Conservation (phyloP, 2,888 invertebrate genomes). For the Drosophila robusta region DNA sequence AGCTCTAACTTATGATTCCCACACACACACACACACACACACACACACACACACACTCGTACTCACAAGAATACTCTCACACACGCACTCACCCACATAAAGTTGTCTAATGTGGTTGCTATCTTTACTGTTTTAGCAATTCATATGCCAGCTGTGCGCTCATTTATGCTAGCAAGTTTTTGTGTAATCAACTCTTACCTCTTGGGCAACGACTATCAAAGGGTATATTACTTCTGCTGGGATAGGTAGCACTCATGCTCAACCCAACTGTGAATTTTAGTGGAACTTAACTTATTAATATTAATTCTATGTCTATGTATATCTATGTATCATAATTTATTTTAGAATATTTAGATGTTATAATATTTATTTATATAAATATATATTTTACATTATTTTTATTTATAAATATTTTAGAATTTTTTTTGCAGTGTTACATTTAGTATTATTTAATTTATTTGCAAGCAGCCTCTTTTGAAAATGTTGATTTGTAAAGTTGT, state of each 20-base stretch:
- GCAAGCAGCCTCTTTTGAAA: no score
- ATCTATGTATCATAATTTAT: no score
- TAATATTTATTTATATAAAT: no score
- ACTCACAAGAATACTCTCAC: background rate
- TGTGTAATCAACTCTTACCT: conserved; percentile 57
- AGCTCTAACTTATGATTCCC: conserved; percentile 58
- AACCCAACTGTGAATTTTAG: background rate
- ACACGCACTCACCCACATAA: conserved; percentile 37
- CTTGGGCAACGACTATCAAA: background rate
- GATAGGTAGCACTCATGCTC: background rate
- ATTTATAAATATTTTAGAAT: no score
- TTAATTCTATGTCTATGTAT: no score
- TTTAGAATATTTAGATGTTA: no score
- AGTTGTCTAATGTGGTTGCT: conserved; percentile 65
- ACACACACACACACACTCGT: conserved; percentile 17
- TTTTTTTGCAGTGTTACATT: no score
- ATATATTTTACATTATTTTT: no score
- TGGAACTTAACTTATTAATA: no score
- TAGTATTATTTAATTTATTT: no score
- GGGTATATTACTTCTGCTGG: conserved; percentile 11
- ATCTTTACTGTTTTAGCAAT: conserved; percentile 64
- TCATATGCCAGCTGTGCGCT: conserved; percentile 69
- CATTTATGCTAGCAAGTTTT: conserved; percentile 67
- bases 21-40: conserved; percentile 15
- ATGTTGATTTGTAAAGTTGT: no score